Evolutionary conservation across 2,113 vertebrate genomes (phyloP).

Genomic region (Bos javanicus): DNA sequence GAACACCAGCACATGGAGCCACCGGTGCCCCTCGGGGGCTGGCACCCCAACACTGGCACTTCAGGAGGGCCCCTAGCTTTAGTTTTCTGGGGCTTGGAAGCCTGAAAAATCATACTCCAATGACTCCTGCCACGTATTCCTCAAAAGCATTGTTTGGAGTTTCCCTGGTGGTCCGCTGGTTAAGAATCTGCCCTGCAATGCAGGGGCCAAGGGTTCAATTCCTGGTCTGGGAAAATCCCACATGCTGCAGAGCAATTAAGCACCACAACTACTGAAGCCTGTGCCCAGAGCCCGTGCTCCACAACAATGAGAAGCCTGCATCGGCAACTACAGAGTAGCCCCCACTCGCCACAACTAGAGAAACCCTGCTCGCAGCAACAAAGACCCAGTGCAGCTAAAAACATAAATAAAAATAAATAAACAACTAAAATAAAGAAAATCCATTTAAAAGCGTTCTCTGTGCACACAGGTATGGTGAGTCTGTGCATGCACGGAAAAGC

Average conservation of each 20-base stretch:
- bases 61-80: neutral
- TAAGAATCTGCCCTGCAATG: neutral
- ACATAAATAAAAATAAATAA: neutral
- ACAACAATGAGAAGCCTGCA: neutral
- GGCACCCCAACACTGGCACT: too few species aligned
- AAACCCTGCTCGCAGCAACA: neutral
- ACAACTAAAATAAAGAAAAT: neutral
- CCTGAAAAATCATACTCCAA: neutral
- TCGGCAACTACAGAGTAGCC: neutral
- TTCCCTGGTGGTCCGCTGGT: neutral
- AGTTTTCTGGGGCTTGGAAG: neutral
- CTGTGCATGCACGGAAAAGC: accelerated
- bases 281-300: neutral
- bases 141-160: neutral
- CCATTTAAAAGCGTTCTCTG: neutral
- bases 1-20: neutral
- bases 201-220: neutral
- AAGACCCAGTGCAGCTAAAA: neutral
- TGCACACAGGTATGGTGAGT: neutral
- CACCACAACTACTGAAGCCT: neutral
- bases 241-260: neutral
- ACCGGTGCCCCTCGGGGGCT: too few species aligned
- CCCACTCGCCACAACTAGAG: neutral
- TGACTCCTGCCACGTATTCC: neutral
- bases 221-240: neutral